Base-by-base conservation (phyloP, 2,113 vertebrate species). In the Hepsetus odoe region DNA sequence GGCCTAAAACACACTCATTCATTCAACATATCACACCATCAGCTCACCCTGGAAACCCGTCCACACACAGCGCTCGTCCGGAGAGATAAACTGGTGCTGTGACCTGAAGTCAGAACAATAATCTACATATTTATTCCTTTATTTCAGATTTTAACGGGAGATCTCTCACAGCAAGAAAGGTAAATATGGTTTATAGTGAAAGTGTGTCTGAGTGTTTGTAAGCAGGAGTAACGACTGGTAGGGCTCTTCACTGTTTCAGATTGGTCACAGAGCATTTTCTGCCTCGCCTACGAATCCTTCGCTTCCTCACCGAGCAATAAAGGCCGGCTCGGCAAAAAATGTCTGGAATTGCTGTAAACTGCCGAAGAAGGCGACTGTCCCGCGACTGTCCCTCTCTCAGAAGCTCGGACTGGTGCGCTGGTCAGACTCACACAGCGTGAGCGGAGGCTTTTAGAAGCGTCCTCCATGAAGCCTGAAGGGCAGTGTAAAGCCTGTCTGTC, bases 231-330 rank as follows among this genome's bases (percentile, higher is more conserved):
- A 83, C 35, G 53, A 73, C 67, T 69, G 56, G 66, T 28, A 80
- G 77, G 32, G 58, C 74, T 76, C 55, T 28, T 78, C 70, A 69
- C 87, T 91, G 90, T 90, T 91, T 91, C 84, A 85, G 82, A 91
- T 91, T 91, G 86, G 91, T 91, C 90, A 91, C 86, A 90, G 85
- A 85, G 84, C 74, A 44, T 79, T 80, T 82, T 53, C 86, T 59
- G n/a, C 67, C 75, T 80, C 86, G 73, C 77, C 76, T 76, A 71
- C 81, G 83, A 87, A 90, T 87, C 83, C 84, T 56, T 80, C 80
- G 81, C 83, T 88, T 86, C 85, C 87, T 90, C 77, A 84, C 70
- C 61, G 80, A 81, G 87, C 85, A 90, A 86, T 90, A 83, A 88
- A 90, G 65, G 79, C 83, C 77, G 69, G 72, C 80, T 72, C 79